A percentile compares a stretch with the other conserved stretches of the same genome.
Evolutionary conservation across 23 tunicate species (phyloP).

Genomic region (Halocynthia roretzi): DNA sequence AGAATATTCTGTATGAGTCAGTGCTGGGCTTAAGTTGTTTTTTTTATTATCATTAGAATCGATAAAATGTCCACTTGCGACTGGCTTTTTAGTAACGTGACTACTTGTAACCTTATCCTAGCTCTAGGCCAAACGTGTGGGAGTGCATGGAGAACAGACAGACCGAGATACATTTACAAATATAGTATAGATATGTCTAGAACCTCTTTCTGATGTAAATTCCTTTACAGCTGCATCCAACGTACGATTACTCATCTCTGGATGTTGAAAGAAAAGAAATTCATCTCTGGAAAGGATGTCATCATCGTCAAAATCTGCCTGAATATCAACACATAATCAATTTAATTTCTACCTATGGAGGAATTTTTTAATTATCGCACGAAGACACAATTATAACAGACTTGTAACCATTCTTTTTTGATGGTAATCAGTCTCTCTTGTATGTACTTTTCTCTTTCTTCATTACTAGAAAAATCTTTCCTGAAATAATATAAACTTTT

Average conservation of each 20-base stretch:
- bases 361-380: neutral
- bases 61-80: too few species aligned
- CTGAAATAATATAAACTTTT: too few species aligned
- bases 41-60: too few species aligned
- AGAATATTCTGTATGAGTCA: too few species aligned
- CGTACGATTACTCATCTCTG: slow-evolving; percentile 24
- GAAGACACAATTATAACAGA: neutral
- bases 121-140: too few species aligned
- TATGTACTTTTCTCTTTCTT: neutral
- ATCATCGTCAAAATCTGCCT: slow-evolving; percentile 19
- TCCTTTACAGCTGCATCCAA: slow-evolving; percentile 7
- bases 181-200: too few species aligned
- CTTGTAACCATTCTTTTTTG: slow-evolving; percentile 14
- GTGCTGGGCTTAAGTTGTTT: too few species aligned
- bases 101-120: too few species aligned
- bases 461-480: too few species aligned
- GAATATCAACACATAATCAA: neutral
- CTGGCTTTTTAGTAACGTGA: too few species aligned
- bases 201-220: slow-evolving; percentile 21
- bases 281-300: neutral
- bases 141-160: too few species aligned
- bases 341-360: neutral
- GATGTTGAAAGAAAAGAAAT: slow-evolving; percentile 23
- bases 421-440: slow-evolving; percentile 4
- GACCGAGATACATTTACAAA: too few species aligned